These are phyloP conservation scores for Ariolimax columbianus DNA, from an alignment of 2,888 invertebrate genomes.

Conservation along the genomic window DNA sequence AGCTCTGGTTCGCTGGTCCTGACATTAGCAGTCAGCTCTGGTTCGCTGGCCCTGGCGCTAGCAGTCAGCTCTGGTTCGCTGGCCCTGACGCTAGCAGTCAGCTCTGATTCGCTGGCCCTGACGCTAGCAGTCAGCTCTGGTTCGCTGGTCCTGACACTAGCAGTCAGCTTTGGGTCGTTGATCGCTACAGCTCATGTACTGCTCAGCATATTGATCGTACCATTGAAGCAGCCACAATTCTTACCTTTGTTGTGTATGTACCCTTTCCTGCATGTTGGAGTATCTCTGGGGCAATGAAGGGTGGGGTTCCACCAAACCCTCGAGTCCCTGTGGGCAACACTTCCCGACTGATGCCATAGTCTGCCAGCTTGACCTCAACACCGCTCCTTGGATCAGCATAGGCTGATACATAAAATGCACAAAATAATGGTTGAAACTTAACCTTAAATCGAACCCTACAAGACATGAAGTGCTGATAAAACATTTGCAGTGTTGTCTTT, in stretches of 20 bases:
- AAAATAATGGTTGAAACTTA: not conserved
- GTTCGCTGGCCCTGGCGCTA: too few relatives aligned
- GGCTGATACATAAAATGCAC: not conserved
- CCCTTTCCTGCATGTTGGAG: constrained; percentile 98
- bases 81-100: too few relatives aligned
- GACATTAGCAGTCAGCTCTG: too few relatives aligned
- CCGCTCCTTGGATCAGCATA: constrained; percentile 50
- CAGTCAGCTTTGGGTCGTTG: too few relatives aligned
- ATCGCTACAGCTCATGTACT: too few relatives aligned
- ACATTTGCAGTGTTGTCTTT: too few relatives aligned
- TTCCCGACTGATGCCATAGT: constrained; percentile 90
- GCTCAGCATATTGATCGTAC: not conserved
- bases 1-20: too few relatives aligned
- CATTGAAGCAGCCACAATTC: not conserved
- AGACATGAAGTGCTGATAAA: not conserved
- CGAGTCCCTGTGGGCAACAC: constrained; percentile 87
- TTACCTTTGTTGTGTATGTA: constrained; percentile 96
- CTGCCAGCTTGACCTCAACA: constrained; percentile 90
- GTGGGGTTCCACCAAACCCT: constrained; percentile 96
- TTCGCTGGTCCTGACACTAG: too few relatives aligned
- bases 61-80: too few relatives aligned
- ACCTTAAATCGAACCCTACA: not conserved
- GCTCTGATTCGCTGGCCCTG: too few relatives aligned
- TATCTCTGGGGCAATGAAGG: constrained; percentile 99
- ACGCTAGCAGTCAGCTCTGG: too few relatives aligned